Base-by-base conservation (phyloP, 2,113 vertebrate species). In the Gambusia affinis region DNA sequence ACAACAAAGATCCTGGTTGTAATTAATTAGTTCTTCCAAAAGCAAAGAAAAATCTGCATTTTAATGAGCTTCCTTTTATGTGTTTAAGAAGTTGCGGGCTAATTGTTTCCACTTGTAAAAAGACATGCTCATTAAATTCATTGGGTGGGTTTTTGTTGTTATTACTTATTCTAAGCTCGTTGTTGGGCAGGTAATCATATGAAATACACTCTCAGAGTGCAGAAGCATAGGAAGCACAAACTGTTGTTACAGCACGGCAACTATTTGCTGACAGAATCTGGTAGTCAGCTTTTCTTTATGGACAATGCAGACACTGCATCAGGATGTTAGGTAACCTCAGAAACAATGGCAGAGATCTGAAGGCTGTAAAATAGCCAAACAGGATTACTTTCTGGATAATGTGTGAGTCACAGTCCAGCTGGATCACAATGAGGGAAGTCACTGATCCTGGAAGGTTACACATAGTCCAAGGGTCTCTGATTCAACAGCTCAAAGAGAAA, bases 341-440 rank as follows among this genome's bases (percentile, higher is more conserved):
- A 85, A 79, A 81, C 60, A 71, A 76, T 37, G 31, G 30, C 73
- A 63, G 57, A 51, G 57, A 31, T 42, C 65, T 29, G 6, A 30
- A 60, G 62, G 67, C 30, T 4, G 24, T 63, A 62, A 64, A 66
- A 60, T 72, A 74, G 72, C 60, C 28, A 88, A 86, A 79, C 72
- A 82, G 76, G 80, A 75, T 83, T 83, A 81, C 62, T 39, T 63
- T 54, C n/a, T 5, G 15, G 70, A 84, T 92, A 80, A 89, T 74
- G 54, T 39, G 39, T 87, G 79, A 91, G 71, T 86, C 90, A 90
- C 67, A 74, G 30, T 72, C n/a, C 64, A 71, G 76, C 64, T 73
- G 83, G 72, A 85, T 82, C 62, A 80, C 78, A 83, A 31, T 7
- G 33, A 29, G 28, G 65, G 72, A 42, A 60, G 69, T 54, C 19